These are phyloP conservation scores for Ploceus nigricollis DNA, from an alignment of 2,113 vertebrate genomes.

Conservation along the genomic window DNA sequence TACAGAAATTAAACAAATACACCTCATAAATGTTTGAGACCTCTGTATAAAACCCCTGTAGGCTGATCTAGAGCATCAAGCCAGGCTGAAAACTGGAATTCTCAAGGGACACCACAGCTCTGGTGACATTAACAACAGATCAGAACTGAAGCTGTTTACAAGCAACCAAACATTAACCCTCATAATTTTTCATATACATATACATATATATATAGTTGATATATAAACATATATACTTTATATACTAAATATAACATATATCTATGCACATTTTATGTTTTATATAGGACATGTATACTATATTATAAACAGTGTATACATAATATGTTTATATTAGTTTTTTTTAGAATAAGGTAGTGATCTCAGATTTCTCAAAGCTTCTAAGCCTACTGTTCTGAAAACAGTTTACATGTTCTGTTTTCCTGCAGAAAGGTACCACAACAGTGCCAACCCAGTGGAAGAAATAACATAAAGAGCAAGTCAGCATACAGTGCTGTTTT, in stretches of 20 bases:
- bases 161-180: not conserved
- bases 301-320: not conserved
- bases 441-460: not conserved
- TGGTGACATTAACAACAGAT: not conserved
- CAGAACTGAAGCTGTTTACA: not conserved
- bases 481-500: not conserved
- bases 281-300: not conserved
- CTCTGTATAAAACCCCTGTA: not conserved
- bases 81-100: not conserved
- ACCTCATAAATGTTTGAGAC: not conserved
- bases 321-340: too few relatives aligned
- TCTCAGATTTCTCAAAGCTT: not conserved
- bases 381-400: not conserved
- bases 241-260: too few relatives aligned
- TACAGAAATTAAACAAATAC: not conserved
- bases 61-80: not conserved
- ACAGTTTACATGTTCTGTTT: not conserved
- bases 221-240: not conserved
- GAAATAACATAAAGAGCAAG: not conserved
- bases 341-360: not conserved
- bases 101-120: not conserved
- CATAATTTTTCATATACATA: not conserved
- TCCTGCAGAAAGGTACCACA: not conserved
- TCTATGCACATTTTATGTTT: not conserved
- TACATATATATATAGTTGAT: not conserved